These are phyloP conservation scores for Hylomyscus alleni DNA, from an alignment of 2,797 vertebrate species.

Conservation along the genomic window DNA sequence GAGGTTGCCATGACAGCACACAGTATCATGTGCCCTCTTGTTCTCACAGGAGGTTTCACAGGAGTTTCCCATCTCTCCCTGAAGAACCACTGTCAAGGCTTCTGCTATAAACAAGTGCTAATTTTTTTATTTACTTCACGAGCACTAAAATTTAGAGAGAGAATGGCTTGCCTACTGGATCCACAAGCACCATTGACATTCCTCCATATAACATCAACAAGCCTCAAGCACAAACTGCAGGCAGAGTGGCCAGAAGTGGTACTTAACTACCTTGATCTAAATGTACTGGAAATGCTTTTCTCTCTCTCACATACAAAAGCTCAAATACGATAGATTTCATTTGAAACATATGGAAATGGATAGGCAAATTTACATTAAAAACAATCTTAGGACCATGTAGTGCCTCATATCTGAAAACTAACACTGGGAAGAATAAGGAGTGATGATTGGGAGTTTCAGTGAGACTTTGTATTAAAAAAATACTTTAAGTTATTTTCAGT, in stretches of 20 bases:
- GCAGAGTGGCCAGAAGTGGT: not conserved
- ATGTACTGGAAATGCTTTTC: constrained; percentile 29
- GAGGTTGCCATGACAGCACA: constrained; percentile 59
- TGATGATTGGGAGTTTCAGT: not conserved
- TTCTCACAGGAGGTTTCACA: constrained; percentile 18
- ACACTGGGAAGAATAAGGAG: too few species aligned
- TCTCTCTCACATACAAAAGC: not conserved
- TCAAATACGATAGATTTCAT: not conserved
- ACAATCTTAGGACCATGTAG: too few species aligned
- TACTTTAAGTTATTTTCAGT: constrained; percentile 42
- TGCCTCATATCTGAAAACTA: too few species aligned
- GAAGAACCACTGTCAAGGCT: not conserved
- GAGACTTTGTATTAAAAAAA: not conserved
- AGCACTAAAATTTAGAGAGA: not conserved
- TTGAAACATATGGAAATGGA: constrained; percentile 19
- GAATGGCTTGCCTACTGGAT: constrained; percentile 2
- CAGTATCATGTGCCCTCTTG: not conserved
- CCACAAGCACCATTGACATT: constrained; percentile 9
- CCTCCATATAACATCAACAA: constrained; percentile 20
- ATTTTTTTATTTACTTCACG: constrained; percentile 61
- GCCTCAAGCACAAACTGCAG: not conserved
- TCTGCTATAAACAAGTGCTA: constrained; percentile 2
- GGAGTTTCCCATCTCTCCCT: constrained; percentile 7
- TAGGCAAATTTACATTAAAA: not conserved
- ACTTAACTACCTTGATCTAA: constrained; percentile 5